Conservation (phyloP, 2,797 vertebrate species). For the Pogoniulus pusillus region DNA sequence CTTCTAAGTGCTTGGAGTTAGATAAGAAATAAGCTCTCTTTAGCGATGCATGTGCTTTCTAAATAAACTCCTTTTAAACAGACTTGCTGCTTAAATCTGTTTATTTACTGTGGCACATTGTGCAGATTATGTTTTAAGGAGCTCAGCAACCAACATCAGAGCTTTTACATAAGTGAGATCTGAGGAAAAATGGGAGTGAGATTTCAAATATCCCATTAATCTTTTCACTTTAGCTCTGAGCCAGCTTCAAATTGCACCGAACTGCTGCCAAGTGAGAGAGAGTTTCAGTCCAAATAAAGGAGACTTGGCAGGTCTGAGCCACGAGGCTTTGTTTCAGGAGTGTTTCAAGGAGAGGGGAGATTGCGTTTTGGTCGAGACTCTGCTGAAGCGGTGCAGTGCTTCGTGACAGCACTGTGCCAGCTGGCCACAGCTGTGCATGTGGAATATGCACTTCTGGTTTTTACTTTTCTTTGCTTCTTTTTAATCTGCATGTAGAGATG, state of each 20-base stretch:
- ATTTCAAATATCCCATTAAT: conserved; percentile 66
- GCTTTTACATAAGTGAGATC: conserved; percentile 59
- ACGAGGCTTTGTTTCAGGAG: neutral
- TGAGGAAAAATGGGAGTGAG: conserved; percentile 54
- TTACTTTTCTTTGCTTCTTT: neutral
- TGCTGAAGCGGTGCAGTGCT: rapidly evolving
- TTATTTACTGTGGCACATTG: conserved; percentile 65
- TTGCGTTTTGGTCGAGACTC: neutral
- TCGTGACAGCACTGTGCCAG: rapidly evolving
- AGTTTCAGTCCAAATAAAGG: conserved; percentile 43
- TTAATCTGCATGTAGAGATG: neutral
- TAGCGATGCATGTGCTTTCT: conserved; percentile 38
- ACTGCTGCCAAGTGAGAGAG: conserved; percentile 46
- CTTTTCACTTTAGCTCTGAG: conserved; percentile 63
- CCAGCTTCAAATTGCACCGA: conserved; percentile 48
- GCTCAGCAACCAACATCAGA: conserved; percentile 51
- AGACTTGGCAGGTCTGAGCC: conserved; percentile 33
- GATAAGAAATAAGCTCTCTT: conserved; percentile 69
- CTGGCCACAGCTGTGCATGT: rapidly evolving
- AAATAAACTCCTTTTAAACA: conserved; percentile 58
- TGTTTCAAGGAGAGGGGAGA: neutral
- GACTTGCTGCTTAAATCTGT: conserved; percentile 58
- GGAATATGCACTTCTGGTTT: neutral
- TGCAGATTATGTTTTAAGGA: conserved; percentile 59
- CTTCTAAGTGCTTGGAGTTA: conserved; percentile 50